Base-by-base conservation (phyloP, 2,888 invertebrate species). In the Trimorus sp. region DNA sequence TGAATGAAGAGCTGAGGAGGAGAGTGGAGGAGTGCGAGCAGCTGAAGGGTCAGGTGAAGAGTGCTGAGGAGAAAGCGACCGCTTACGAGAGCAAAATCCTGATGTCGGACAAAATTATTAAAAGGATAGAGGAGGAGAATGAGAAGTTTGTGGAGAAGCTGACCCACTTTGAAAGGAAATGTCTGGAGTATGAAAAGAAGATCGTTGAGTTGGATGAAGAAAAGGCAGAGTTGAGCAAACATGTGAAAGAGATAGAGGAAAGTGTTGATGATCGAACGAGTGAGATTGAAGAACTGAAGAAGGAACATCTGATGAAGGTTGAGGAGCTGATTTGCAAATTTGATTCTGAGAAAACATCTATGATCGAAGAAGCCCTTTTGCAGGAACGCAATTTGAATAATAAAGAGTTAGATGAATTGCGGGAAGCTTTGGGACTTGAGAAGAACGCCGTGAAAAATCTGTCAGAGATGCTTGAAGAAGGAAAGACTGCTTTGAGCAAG, bases 1-100 rank as follows among this genome's bases (percentile, higher is more conserved):
- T 73, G 16, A 79, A 65, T 36, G 54, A 66, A 40, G 14, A 58
- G 14, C 49, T 79, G 58, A 63, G 60, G 9, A 37, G 40, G 38
- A 12, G 9, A 5, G 9, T 8, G n/a, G 58, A 59, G 7, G 62
- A 79, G n/a, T 45, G 38, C n/a, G 66, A 66, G 36, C 1, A 58
- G n/a, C 14, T 69, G 38, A 36, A 73, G 54, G 7, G 14, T 2
- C 15, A 40, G 7, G 7, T 56, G 7, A 54, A 76, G 7, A 11
- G 26, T 1, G 7, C 40, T 2, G 49, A 69, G 3, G 54, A 62
- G 9, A 76, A 68, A 36, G n/a, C 4, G 12, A 14, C n/a, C 0
- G 65, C 40, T 38, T 63, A 53, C 26, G 15, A 65, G 37, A 45
- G 49, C 5, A 45, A 42, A 59, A 58, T 74, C 7, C 16, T 14